Evolutionary conservation across 1,140 invertebrate species (phyloP).

Genomic region (Cyphomyrmex costatus): DNA sequence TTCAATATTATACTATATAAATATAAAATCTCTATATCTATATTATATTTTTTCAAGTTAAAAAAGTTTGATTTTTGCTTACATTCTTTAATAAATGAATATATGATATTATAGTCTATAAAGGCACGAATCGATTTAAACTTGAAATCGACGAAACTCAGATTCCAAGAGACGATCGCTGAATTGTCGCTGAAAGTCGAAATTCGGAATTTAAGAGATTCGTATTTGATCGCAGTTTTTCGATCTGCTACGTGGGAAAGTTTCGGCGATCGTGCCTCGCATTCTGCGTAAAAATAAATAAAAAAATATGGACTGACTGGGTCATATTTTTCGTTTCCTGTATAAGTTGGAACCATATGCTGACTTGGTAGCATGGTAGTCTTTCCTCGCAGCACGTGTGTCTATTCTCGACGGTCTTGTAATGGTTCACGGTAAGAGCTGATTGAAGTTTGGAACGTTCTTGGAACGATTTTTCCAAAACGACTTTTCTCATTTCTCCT

Average conservation of each 20-base stretch:
- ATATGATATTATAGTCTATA: neutral
- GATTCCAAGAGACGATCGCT: conserved; percentile 26
- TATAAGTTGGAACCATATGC: conserved; percentile 94
- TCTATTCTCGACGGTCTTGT: conserved; percentile 89
- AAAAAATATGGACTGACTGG: conserved; percentile 89
- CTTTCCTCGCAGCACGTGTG: conserved; percentile 92
- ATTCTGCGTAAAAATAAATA: neutral
- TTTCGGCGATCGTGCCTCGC: neutral
- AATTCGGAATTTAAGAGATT: neutral
- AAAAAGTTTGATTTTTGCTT: neutral
- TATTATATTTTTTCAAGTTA: neutral
- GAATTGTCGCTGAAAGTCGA: neutral
- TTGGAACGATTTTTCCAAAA: too few species aligned
- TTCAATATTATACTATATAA: too few species aligned
- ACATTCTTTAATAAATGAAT: neutral
- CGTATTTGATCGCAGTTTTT: neutral
- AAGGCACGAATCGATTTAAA: neutral
- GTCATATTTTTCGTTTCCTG: conserved; percentile 96
- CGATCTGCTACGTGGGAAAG: neutral
- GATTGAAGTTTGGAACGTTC: too few species aligned
- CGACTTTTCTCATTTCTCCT: too few species aligned
- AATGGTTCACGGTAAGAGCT: conserved; percentile 94
- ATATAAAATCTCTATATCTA: neutral
- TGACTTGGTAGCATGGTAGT: conserved; percentile 90
- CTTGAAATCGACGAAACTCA: neutral